Base-by-base conservation (phyloP, 2,113 vertebrate species). In the Hemibagrus wyckioides region DNA sequence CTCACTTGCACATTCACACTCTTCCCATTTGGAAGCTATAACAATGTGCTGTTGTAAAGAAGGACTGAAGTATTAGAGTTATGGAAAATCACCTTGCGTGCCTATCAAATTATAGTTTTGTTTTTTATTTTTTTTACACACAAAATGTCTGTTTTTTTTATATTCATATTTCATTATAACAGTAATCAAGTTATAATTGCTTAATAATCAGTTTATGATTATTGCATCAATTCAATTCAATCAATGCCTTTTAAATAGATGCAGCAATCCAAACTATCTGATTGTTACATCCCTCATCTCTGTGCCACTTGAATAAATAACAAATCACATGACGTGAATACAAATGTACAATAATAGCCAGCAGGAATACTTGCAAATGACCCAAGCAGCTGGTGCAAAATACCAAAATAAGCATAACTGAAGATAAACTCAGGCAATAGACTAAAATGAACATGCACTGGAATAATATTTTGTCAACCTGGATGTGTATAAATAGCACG, bases 401-500 rank as follows among this genome's bases (percentile, higher is more conserved):
- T 44, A 33, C 15, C 50, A 80, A 56, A 80, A 54, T 39, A 80
- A 71, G 75, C 30, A 56, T 56, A 79, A 67, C 41, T 39, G 39
- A 56, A 28, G 63, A 82, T 48, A 39, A 65, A 83, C 52, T 50
- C 41, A 36, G 79, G 44, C 41, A 57, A 21, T 84, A 50, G 59
- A 23, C 15, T 81, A 52, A 89, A 48, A 80, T 13, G 19, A 65
- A 86, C 65, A 83, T 83, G 54, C 41, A 56, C 67, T 89, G 41
- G 17, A 80, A 89, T 81, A 89, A 89, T 87, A 82, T 89, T 89
- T 85, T 77, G 17, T 54, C 59, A 85, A 33, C 82, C 56, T 57
- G 33, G 50, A 67, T 61, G 88, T 85, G 77, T 52, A 61, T 77
- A 87, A 87, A 89, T 50, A 85, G 57, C 54, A 83, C 15, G 14